phyloP scores from a whole-genome alignment of 2,888 invertebrate genomes.

The Chrysolina oricalcia region DNA sequence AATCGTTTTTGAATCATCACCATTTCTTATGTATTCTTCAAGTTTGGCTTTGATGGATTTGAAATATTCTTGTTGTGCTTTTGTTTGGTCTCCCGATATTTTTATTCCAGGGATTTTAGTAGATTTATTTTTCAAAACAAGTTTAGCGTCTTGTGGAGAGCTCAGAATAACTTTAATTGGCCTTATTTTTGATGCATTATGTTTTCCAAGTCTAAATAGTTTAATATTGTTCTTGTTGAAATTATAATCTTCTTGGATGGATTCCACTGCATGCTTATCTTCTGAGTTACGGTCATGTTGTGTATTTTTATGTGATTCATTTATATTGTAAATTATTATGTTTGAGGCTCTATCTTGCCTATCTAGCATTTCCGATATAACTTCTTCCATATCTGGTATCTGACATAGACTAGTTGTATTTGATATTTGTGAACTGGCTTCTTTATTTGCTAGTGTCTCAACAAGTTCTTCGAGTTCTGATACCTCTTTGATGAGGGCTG shows the following conservation, averaged over 20 bases:
- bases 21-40: slow-evolving; percentile 1
- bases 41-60: slow-evolving; percentile 2
- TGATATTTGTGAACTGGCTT: slow-evolving; percentile 1
- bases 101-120: slow-evolving; percentile 21
- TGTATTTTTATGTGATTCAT: too few species aligned
- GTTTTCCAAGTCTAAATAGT: background rate
- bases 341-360: background rate
- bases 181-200: too few species aligned
- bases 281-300: too few species aligned
- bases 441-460: background rate
- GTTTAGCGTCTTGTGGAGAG: too few species aligned
- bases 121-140: background rate
- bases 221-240: too few species aligned
- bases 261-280: too few species aligned
- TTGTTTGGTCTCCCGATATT: slow-evolving; percentile 22
- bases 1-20: slow-evolving; percentile 9
- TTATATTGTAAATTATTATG: background rate
- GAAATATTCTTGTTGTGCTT: slow-evolving; percentile 26
- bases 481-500: background rate
- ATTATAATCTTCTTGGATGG: too few species aligned
- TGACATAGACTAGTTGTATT: slow-evolving; percentile 8
- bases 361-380: slow-evolving; percentile 20
- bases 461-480: background rate
- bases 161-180: too few species aligned
- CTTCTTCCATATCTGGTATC: slow-evolving; percentile 18